A percentile compares a stretch with the other conserved stretches of the same genome.
Evolutionary conservation across 2,888 invertebrate genomes (phyloP).

Genomic region (Arctia plantaginis): DNA sequence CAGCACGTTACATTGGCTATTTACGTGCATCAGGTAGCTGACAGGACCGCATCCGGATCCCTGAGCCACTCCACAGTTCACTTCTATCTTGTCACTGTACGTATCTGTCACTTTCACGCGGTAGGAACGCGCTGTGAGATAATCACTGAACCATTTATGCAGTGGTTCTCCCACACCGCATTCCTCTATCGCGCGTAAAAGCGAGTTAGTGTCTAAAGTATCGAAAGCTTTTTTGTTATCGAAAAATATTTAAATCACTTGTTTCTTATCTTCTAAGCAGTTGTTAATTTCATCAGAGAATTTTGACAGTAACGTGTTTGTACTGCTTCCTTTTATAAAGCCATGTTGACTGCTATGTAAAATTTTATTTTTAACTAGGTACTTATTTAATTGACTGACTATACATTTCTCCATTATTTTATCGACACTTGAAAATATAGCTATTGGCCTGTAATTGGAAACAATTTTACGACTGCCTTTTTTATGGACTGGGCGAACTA

Average conservation of each 20-base stretch:
- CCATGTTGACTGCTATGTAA: not conserved
- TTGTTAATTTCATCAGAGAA: not conserved
- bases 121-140: slow-evolving; percentile 1
- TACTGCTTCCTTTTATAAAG: not conserved
- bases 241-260: not conserved
- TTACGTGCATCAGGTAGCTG: slow-evolving; percentile 12
- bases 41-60: slow-evolving; percentile 10
- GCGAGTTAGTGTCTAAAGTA: no score
- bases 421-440: not conserved
- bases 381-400: not conserved
- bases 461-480: not conserved
- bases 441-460: slow-evolving; percentile 6
- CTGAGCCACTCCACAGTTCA: not conserved
- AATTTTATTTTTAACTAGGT: not conserved
- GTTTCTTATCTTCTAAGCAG: not conserved
- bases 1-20: not conserved
- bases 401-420: slow-evolving; percentile 4
- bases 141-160: no score
- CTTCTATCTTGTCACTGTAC: not conserved
- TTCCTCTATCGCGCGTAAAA: no score
- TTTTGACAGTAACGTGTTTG: not conserved
- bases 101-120: slow-evolving; percentile 2
- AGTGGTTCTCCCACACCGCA: no score
- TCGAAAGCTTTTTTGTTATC: not conserved
- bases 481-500: not conserved